A percentile compares a stretch with the other conserved stretches of the same genome.
Evolutionary conservation across 2,888 invertebrate species (phyloP).

Genomic region (Drosophila peninsularis): DNA sequence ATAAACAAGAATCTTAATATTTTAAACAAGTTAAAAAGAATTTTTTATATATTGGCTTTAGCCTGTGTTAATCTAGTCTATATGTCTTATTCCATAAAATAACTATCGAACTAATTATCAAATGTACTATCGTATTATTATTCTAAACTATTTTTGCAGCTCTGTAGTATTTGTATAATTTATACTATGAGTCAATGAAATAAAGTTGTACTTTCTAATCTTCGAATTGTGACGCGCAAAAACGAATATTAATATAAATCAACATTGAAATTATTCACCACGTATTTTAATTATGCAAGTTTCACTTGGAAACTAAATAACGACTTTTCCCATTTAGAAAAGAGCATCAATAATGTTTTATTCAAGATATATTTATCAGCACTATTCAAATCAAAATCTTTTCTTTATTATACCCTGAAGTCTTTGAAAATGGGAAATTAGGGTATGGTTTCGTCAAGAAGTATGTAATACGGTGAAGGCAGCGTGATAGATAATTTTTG

Average conservation of each 20-base stretch:
- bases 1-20: conserved; percentile 20
- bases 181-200: conserved; percentile 26
- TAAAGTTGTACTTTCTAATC: conserved; percentile 52
- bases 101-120: conserved; percentile 47
- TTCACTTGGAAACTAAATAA: too few relatives aligned
- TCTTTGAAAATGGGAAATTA: too few relatives aligned
- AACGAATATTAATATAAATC: conserved; percentile 46
- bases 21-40: conserved; percentile 21
- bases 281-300: neutral
- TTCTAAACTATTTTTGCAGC: conserved; percentile 60
- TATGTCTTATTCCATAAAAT: conserved; percentile 34
- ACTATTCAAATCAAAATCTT: too few relatives aligned
- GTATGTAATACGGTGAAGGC: too few relatives aligned
- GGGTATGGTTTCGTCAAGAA: too few relatives aligned
- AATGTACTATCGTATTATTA: conserved; percentile 56
- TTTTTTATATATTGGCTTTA: conserved; percentile 45
- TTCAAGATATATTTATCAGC: too few relatives aligned
- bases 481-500: too few relatives aligned
- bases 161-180: conserved; percentile 44
- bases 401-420: too few relatives aligned
- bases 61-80: conserved; percentile 50
- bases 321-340: too few relatives aligned
- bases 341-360: too few relatives aligned
- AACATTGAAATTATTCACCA: neutral
- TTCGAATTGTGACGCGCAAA: conserved; percentile 52